Conservation (phyloP, 2,113 vertebrate genomes). For the Dasyurus viverrinus region DNA sequence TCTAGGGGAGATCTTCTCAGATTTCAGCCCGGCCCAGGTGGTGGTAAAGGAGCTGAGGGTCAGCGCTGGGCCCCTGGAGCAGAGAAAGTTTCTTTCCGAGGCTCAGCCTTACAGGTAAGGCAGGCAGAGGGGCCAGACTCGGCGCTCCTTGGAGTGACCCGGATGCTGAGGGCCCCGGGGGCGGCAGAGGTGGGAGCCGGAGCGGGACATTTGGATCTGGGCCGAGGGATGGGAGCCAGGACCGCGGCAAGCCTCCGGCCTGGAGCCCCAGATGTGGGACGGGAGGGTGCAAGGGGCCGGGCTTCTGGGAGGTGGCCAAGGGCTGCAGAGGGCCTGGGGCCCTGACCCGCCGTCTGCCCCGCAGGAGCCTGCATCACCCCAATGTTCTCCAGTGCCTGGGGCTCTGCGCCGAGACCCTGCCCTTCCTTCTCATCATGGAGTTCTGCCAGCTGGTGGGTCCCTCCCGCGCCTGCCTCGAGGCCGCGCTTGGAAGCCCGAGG, state of each 20-base stretch:
- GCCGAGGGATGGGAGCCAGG: not conserved
- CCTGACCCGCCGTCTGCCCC: not conserved
- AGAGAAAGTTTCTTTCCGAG: constrained; percentile 94
- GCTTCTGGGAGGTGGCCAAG: not conserved
- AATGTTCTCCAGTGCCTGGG: constrained; percentile 95
- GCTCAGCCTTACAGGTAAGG: constrained; percentile 92
- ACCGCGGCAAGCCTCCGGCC: not conserved
- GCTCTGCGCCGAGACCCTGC: constrained; percentile 91
- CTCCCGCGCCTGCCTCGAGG: not conserved
- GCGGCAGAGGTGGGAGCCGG: too few relatives aligned
- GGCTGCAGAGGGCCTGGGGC: not conserved
- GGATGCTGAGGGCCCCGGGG: not conserved
- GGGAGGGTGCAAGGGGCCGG: not conserved
- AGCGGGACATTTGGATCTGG: not conserved
- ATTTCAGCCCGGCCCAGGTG: constrained; percentile 92
- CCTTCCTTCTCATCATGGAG: constrained; percentile 94
- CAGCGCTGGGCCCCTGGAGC: constrained; percentile 91
- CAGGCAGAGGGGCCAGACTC: not conserved
- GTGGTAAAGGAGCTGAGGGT: constrained; percentile 94
- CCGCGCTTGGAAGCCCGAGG: not conserved
- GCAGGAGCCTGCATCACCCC: constrained; percentile 93
- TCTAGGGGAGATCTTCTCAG: constrained; percentile 93
- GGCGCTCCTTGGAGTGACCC: too few relatives aligned
- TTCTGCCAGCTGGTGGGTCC: constrained; percentile 93
- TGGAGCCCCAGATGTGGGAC: too few relatives aligned